phyloP scores from a whole-genome alignment of 2,797 vertebrate species.

The Euthynnus affinis region DNA sequence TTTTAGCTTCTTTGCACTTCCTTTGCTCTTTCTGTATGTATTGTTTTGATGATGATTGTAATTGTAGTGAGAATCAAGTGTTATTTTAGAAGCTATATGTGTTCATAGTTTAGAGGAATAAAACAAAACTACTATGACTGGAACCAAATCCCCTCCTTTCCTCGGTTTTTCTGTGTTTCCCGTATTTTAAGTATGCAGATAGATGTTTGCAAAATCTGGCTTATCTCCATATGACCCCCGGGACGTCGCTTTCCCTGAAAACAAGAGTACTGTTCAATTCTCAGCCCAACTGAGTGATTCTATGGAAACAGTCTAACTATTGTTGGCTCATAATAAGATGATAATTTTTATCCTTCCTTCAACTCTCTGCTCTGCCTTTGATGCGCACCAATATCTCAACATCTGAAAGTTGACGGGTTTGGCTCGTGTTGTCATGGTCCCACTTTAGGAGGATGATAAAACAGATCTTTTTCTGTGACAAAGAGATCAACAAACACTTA shows the following conservation, averaged over 20 bases:
- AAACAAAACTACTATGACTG: constrained; percentile 5
- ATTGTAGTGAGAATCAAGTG: not conserved
- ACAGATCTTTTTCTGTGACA: constrained; percentile 54
- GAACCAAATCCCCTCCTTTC: constrained; percentile 50
- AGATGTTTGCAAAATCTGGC: constrained; percentile 76
- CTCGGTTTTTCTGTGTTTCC: constrained; percentile 42
- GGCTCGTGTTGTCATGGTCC: constrained; percentile 37
- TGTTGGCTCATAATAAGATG: constrained; percentile 76
- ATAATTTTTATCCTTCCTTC: constrained; percentile 70
- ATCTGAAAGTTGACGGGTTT: constrained; percentile 64
- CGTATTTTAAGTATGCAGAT: constrained; percentile 79
- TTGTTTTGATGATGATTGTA: constrained; percentile 16
- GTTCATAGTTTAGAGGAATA: constrained; percentile 25
- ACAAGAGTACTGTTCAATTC: constrained; percentile 68
- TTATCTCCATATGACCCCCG: constrained; percentile 77
- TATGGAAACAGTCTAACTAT: constrained; percentile 67
- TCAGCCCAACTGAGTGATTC: constrained; percentile 64
- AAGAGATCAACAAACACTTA: constrained; percentile 47
- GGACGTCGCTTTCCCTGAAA: constrained; percentile 63
- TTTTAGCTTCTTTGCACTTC: constrained; percentile 24
- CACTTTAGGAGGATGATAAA: constrained; percentile 57
- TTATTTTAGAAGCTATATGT: constrained; percentile 10
- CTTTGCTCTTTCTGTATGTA: not conserved
- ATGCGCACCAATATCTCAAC: constrained; percentile 52
- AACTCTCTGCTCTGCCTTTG: constrained; percentile 64